Conservation (phyloP, 2,113 vertebrate genomes). For the Origma solitaria region DNA sequence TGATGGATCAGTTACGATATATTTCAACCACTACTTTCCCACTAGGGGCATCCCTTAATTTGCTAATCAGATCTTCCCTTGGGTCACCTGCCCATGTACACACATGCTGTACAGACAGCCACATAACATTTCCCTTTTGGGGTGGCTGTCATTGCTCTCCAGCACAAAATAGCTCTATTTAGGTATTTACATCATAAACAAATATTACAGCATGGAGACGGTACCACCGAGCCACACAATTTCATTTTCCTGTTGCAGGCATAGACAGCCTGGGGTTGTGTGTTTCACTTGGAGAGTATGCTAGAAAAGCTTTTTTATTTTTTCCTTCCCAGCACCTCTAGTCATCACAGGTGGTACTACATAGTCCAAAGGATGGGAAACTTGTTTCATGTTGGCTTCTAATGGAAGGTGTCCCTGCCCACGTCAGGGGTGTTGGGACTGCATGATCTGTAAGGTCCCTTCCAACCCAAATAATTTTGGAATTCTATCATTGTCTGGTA, state of each 20-base stretch:
- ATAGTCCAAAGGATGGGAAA: neutral
- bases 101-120: fast-evolving
- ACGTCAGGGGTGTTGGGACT: neutral
- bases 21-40: neutral
- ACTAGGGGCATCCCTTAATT: neutral
- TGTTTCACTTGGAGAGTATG: neutral
- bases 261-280: neutral
- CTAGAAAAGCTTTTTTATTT: neutral
- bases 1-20: neutral
- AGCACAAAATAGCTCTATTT: neutral
- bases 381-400: neutral
- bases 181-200: neutral
- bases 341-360: neutral
- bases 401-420: neutral
- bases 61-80: neutral
- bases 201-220: neutral
- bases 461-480: neutral
- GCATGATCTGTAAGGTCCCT: neutral
- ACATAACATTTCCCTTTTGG: fast-evolving
- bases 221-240: neutral
- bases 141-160: fast-evolving
- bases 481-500: neutral
- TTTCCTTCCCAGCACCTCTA: fast-evolving
- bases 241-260: neutral
- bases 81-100: neutral